Conservation (phyloP, 2,888 invertebrate species). For the Cheilosia scutellata region DNA sequence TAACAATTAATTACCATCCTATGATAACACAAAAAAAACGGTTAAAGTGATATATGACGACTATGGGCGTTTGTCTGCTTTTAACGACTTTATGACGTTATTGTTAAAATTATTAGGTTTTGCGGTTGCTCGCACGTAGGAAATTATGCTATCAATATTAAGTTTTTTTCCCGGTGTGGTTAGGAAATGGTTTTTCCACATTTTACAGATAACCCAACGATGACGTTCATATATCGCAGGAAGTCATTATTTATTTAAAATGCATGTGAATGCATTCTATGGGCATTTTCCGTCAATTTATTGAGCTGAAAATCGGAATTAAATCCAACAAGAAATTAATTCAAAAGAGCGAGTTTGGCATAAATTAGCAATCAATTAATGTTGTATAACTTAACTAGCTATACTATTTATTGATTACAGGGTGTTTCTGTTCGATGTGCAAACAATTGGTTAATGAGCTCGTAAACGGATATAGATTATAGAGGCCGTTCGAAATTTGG, state of each 20-base stretch:
- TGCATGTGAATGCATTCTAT: conserved; percentile 38
- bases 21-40: not conserved
- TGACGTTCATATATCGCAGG: conserved; percentile 63
- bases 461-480: too few species aligned
- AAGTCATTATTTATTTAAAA: conserved; percentile 63
- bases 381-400: not conserved
- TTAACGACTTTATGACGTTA: conserved; percentile 56
- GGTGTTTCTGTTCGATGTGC: too few species aligned
- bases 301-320: not conserved
- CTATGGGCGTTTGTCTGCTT: conserved; percentile 14
- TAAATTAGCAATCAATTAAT: not conserved
- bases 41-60: conserved; percentile 3
- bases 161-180: conserved; percentile 45
- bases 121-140: conserved; percentile 46
- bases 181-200: conserved; percentile 54
- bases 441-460: too few species aligned
- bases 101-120: conserved; percentile 65
- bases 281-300: conserved; percentile 31
- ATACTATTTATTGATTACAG: not conserved
- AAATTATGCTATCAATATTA: conserved; percentile 60
- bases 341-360: not conserved
- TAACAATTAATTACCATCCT: conserved; percentile 30
- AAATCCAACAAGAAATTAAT: conserved; percentile 2
- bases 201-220: conserved; percentile 50
- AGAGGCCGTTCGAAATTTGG: too few species aligned